These are phyloP conservation scores for Perdita meconis DNA, from an alignment of 2,888 invertebrate genomes.

Conservation along the genomic window DNA sequence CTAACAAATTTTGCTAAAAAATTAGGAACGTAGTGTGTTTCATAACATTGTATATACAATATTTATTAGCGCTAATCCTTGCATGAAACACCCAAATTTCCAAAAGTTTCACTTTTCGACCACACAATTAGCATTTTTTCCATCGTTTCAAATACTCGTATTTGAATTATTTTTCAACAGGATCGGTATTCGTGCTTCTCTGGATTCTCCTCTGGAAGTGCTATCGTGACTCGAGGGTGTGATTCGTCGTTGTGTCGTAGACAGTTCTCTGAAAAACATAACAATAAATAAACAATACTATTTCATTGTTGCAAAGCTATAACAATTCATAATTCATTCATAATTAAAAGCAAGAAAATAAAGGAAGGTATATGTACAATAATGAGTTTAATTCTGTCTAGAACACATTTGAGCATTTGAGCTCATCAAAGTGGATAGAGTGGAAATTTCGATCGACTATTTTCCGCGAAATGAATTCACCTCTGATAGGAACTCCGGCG, in stretches of 20 bases:
- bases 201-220: constrained; percentile 18
- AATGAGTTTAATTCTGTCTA: no score
- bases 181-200: constrained; percentile 48
- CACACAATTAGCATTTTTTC: not conserved
- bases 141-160: not conserved
- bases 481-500: constrained; percentile 76
- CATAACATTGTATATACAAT: not conserved
- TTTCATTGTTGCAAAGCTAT: not conserved
- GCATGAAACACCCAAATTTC: not conserved
- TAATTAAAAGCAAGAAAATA: not conserved
- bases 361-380: not conserved
- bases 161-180: constrained; percentile 33
- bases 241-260: constrained; percentile 74
- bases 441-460: not conserved
- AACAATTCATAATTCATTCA: not conserved
- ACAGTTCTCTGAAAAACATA: constrained; percentile 72
- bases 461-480: constrained; percentile 54
- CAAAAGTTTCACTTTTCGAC: not conserved
- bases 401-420: no score
- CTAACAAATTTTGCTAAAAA: not conserved
- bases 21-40: not conserved
- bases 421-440: not conserved
- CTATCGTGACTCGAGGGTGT: constrained; percentile 70
- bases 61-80: not conserved
- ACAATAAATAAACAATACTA: not conserved